phyloP scores from a whole-genome alignment of 2,113 vertebrate species.

The Pionites leucogaster region DNA sequence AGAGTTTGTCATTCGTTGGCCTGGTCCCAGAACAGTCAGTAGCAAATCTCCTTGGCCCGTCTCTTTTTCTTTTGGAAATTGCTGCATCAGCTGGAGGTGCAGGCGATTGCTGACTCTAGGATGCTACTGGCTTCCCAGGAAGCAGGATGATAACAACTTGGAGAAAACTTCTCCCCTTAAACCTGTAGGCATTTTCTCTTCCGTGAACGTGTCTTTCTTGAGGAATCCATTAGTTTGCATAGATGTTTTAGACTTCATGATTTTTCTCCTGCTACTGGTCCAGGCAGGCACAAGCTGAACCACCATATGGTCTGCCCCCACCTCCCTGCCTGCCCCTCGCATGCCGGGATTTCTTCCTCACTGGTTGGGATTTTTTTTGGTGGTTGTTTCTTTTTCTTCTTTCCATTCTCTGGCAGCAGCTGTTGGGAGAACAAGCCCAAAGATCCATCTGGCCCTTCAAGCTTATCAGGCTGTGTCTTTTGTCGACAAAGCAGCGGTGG shows the following conservation, averaged over 20 bases:
- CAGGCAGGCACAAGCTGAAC: neutral
- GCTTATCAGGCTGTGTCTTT: conserved; percentile 8
- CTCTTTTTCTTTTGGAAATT: neutral
- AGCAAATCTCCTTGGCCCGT: neutral
- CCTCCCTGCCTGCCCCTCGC: neutral
- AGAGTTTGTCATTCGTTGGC: neutral
- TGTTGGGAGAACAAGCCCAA: conserved; percentile 49
- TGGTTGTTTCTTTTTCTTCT: neutral
- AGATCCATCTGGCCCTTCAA: conserved; percentile 26
- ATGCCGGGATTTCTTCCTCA: neutral
- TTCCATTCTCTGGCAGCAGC: conserved; percentile 49
- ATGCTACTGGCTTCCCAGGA: neutral
- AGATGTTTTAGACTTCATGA: neutral
- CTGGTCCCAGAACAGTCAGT: neutral
- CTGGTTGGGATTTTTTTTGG: neutral
- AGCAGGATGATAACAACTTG: neutral
- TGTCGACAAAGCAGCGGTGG: neutral
- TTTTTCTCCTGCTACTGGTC: neutral
- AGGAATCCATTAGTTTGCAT: neutral
- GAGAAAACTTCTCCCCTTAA: neutral
- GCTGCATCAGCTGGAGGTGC: neutral
- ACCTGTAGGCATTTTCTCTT: neutral
- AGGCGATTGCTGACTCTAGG: neutral
- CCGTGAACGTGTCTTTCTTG: neutral
- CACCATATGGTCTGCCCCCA: conserved; percentile 28